Percentiles rank a stretch among this genome's conserved stretches.
Conservation (phyloP, 2,797 vertebrate species). For the Enteromius argenteus region DNA sequence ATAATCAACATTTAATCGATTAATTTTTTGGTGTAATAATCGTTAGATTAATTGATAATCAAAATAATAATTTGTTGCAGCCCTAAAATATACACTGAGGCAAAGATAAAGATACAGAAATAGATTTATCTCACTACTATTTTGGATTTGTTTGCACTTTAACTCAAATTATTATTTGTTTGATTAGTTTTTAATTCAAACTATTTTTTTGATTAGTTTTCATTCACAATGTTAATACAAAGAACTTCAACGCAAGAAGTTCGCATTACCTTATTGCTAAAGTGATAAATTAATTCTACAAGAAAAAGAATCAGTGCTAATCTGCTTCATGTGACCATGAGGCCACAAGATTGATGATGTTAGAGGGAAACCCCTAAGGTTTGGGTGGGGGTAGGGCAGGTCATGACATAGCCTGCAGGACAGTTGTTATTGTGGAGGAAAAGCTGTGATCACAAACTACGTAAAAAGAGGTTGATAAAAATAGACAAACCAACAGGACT, state of each 20-base stretch:
- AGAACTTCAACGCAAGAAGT: background rate
- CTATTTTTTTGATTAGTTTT: background rate
- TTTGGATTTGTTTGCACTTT: background rate
- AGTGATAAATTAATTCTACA: background rate
- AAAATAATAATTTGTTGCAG: background rate
- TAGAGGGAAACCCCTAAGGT: constrained; percentile 44
- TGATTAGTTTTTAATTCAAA: background rate
- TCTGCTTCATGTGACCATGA: constrained; percentile 27
- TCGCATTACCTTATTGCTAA: background rate
- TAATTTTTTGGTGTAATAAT: background rate
- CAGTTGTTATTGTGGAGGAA: constrained; percentile 51
- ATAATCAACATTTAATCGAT: no score
- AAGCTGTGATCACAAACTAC: background rate
- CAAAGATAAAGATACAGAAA: background rate
- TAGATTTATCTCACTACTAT: background rate
- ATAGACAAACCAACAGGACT: constrained; percentile 35
- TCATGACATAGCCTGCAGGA: constrained; percentile 28
- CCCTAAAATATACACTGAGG: background rate
- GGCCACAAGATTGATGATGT: constrained; percentile 32
- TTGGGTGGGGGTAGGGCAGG: constrained; percentile 39
- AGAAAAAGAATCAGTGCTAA: constrained; percentile 10
- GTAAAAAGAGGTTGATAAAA: constrained; percentile 33
- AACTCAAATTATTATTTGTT: background rate
- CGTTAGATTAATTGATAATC: background rate
- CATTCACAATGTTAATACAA: background rate